These are phyloP conservation scores for Hemistola chrysoprasaria DNA, from an alignment of 2,888 invertebrate genomes.

Conservation along the genomic window DNA sequence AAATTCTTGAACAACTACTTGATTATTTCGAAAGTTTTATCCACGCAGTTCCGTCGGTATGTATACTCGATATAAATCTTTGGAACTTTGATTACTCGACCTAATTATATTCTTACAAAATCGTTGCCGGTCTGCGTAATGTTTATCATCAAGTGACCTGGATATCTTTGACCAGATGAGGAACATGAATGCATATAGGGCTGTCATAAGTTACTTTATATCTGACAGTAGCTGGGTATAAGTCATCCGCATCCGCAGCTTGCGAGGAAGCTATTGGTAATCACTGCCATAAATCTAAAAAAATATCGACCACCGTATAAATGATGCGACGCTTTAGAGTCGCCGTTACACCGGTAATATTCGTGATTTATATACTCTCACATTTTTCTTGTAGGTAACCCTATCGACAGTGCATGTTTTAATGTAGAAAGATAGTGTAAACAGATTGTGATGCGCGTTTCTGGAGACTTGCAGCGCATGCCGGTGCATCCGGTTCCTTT, in stretches of 20 bases:
- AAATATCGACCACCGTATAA: constrained; percentile 26
- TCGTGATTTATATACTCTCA: background rate
- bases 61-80: constrained; percentile 21
- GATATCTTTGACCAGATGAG: constrained; percentile 42
- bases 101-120: constrained; percentile 32
- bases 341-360: constrained; percentile 6
- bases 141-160: constrained; percentile 48
- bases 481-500: constrained; percentile 21
- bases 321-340: constrained; percentile 15
- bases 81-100: constrained; percentile 30
- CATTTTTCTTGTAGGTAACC: constrained; percentile 6
- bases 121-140: constrained; percentile 36
- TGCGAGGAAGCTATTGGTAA: constrained; percentile 2
- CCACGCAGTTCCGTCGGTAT: constrained; percentile 21
- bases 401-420: constrained; percentile 51
- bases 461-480: constrained; percentile 33
- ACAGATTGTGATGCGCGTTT: constrained; percentile 53
- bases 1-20: constrained; percentile 8
- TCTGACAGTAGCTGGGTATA: background rate
- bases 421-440: constrained; percentile 57
- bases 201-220: constrained; percentile 1
- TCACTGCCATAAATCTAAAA: constrained; percentile 37
- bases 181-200: constrained; percentile 26
- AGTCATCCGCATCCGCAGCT: no score
- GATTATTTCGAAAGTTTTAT: constrained; percentile 18